Conservation (phyloP, 2,797 vertebrate genomes). For the Netta rufina region DNA sequence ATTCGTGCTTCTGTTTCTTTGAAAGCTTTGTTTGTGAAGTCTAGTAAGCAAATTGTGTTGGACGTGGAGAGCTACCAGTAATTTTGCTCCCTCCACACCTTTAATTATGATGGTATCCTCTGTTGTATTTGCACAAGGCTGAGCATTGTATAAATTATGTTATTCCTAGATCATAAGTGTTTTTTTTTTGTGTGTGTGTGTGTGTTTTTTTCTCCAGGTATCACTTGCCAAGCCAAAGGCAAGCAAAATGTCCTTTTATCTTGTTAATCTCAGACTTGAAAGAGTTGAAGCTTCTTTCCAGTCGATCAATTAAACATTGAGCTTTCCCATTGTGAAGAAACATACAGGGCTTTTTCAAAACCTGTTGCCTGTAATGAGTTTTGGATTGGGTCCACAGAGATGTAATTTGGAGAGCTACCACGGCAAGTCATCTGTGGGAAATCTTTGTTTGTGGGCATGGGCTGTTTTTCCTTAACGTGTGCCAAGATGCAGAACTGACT, state of each 20-base stretch:
- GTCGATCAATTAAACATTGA: not conserved
- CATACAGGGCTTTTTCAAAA: not conserved
- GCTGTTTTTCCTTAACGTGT: not conserved
- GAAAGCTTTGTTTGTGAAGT: not conserved
- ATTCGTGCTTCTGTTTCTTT: not conserved
- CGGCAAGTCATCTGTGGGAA: not conserved
- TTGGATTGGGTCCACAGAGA: not conserved
- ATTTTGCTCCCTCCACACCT: not conserved
- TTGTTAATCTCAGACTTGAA: conserved; percentile 26
- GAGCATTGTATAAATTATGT: not conserved
- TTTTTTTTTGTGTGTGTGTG: too few species aligned
- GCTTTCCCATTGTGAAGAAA: not conserved
- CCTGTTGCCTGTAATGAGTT: not conserved
- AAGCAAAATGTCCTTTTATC: not conserved
- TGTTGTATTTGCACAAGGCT: not conserved
- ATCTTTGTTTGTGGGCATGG: not conserved
- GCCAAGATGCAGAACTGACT: not conserved
- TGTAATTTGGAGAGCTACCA: not conserved
- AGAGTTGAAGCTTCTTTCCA: conserved; percentile 16
- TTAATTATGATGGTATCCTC: not conserved
- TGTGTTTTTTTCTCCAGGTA: not conserved
- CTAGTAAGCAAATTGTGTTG: not conserved
- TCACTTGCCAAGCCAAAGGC: not conserved
- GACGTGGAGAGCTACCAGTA: not conserved
- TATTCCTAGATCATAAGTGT: not conserved